These are phyloP conservation scores for Bovichtus variegatus DNA, from an alignment of 2,797 vertebrate genomes.

Conservation along the genomic window DNA sequence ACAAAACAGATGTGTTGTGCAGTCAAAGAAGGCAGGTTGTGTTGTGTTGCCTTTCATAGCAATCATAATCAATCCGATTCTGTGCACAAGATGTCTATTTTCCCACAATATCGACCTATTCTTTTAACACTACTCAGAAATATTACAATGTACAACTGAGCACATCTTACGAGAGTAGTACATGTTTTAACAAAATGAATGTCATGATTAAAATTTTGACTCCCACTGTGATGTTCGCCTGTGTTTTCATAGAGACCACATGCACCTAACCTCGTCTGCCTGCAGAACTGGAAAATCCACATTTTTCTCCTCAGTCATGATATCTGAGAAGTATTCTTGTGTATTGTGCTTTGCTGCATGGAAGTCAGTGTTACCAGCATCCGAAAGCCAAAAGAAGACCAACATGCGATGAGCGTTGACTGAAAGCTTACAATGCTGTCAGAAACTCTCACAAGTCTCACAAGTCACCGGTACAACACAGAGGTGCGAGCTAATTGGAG, in stretches of 20 bases:
- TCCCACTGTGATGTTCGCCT: constrained; percentile 23
- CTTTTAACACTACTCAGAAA: neutral
- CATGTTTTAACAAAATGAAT: neutral
- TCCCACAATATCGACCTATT: neutral
- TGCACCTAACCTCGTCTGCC: constrained; percentile 11
- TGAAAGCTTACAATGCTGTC: neutral
- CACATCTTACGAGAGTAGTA: neutral
- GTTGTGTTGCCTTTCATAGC: too few species aligned
- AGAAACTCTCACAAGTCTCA: neutral
- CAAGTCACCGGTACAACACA: neutral
- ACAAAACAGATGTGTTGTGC: constrained; percentile 56
- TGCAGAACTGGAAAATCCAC: constrained; percentile 72
- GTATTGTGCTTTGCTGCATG: constrained; percentile 24
- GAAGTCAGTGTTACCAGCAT: constrained; percentile 5
- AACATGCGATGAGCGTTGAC: neutral
- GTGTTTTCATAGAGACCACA: constrained; percentile 47
- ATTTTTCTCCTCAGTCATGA: constrained; percentile 72
- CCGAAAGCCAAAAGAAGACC: constrained; percentile 22
- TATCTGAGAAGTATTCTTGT: constrained; percentile 65
- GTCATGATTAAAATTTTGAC: neutral
- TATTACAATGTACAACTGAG: neutral
- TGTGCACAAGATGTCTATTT: neutral
- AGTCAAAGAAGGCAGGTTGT: constrained; percentile 16
- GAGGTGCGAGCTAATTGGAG: neutral
- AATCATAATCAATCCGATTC: neutral